A percentile compares a stretch with the other conserved stretches of the same genome.
phyloP scores from a whole-genome alignment of 2,113 vertebrate species.

The Tetrax tetrax region DNA sequence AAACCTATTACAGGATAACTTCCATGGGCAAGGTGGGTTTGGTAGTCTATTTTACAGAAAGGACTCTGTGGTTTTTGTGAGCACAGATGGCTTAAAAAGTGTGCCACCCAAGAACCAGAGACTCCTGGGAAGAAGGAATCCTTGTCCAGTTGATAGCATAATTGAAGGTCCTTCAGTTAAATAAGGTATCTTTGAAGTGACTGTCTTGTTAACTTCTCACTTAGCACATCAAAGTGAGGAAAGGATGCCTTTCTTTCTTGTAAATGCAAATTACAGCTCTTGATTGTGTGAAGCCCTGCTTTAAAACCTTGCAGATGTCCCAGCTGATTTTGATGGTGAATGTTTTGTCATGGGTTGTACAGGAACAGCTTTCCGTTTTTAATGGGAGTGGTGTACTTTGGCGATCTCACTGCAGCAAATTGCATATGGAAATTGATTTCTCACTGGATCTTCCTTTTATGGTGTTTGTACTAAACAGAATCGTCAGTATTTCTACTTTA shows the following conservation, averaged over 20 bases:
- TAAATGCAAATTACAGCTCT: constrained; percentile 10
- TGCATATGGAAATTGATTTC: constrained; percentile 1
- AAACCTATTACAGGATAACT: neutral
- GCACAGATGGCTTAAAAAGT: neutral
- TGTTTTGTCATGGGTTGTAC: neutral
- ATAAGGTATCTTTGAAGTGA: constrained; percentile 35
- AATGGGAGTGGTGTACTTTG: neutral
- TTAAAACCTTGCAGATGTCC: constrained; percentile 21
- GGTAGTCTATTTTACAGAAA: neutral
- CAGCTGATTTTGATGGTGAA: constrained; percentile 3
- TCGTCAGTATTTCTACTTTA: neutral
- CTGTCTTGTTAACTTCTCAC: constrained; percentile 25
- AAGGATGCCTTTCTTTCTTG: constrained; percentile 14
- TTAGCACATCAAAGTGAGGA: constrained; percentile 46
- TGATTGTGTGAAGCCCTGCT: neutral
- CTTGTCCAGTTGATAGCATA: neutral
- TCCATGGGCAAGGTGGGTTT: neutral
- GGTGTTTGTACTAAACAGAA: neutral
- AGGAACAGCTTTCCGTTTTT: constrained; percentile 1
- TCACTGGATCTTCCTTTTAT: constrained; percentile 7
- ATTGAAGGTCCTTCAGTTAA: constrained; percentile 29
- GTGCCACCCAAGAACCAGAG: neutral
- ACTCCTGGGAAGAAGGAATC: neutral
- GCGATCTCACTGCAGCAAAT: constrained; percentile 6
- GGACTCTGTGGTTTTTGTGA: neutral